phyloP scores from a whole-genome alignment of 2,113 vertebrate genomes.

The Litocranius walleri region DNA sequence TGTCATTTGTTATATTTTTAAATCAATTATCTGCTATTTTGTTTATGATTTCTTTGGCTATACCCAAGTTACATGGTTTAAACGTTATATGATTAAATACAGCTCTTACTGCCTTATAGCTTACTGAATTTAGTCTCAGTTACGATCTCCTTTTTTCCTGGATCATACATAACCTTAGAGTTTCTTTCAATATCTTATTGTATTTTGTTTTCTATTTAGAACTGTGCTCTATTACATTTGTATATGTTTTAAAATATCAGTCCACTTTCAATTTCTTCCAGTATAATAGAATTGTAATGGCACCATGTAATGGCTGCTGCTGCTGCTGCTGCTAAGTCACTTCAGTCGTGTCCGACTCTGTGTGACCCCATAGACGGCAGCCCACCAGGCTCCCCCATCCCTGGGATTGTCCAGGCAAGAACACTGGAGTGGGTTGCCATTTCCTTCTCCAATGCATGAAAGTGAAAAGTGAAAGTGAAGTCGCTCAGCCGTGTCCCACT shows the following conservation, averaged over 20 bases:
- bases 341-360: too few species aligned
- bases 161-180: neutral
- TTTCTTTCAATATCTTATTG: neutral
- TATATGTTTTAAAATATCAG: neutral
- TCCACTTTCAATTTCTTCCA: neutral
- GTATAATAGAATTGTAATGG: neutral
- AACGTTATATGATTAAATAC: neutral
- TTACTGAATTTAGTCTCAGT: neutral
- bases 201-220: neutral
- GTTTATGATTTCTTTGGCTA: neutral
- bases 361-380: accelerated
- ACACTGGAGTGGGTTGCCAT: too few species aligned
- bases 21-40: neutral
- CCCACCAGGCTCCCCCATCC: too few species aligned
- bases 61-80: neutral
- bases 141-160: neutral
- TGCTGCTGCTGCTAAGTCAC: too few species aligned
- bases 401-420: too few species aligned
- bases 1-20: neutral
- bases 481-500: too few species aligned
- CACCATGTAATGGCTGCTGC: neutral
- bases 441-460: too few species aligned
- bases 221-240: neutral
- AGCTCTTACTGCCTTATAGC: neutral
- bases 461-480: too few species aligned